Evolutionary conservation across 2,113 vertebrate species (phyloP).

Genomic region (Xiphophorus hellerii): DNA sequence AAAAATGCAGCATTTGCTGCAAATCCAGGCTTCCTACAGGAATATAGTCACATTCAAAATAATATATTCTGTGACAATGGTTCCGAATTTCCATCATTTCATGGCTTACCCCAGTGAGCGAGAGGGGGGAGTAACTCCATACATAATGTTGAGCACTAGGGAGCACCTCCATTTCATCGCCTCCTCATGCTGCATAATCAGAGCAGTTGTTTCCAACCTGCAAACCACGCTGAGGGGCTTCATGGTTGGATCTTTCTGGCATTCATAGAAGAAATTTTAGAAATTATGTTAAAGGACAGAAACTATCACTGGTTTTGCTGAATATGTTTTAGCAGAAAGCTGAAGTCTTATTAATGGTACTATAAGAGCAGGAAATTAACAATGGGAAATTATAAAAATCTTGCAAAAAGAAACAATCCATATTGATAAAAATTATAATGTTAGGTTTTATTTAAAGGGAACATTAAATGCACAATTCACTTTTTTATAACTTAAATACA

Average conservation of each 20-base stretch:
- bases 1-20: slow-evolving; percentile 71
- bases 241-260: slow-evolving; percentile 7
- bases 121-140: slow-evolving; percentile 29
- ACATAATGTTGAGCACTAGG: slow-evolving; percentile 46
- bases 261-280: slow-evolving; percentile 47
- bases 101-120: slow-evolving; percentile 30
- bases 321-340: slow-evolving; percentile 25
- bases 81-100: slow-evolving; percentile 66
- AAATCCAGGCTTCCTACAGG: slow-evolving; percentile 62
- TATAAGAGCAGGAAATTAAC: slow-evolving; percentile 43
- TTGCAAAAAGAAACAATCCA: no score
- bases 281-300: slow-evolving; percentile 34
- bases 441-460: no score
- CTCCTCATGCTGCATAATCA: slow-evolving; percentile 55
- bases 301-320: slow-evolving; percentile 8
- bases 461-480: no score
- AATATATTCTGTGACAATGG: slow-evolving; percentile 61
- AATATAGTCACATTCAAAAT: slow-evolving; percentile 59
- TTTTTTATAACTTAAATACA: no score
- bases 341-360: slow-evolving; percentile 14
- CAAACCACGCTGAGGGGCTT: slow-evolving; percentile 23
- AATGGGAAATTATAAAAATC: neutral
- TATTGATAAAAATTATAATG: no score
- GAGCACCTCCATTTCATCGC: slow-evolving; percentile 47
- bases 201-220: slow-evolving; percentile 45